Conservation (phyloP, 1,140 invertebrate genomes). For the Leptonema lineaticorne region DNA sequence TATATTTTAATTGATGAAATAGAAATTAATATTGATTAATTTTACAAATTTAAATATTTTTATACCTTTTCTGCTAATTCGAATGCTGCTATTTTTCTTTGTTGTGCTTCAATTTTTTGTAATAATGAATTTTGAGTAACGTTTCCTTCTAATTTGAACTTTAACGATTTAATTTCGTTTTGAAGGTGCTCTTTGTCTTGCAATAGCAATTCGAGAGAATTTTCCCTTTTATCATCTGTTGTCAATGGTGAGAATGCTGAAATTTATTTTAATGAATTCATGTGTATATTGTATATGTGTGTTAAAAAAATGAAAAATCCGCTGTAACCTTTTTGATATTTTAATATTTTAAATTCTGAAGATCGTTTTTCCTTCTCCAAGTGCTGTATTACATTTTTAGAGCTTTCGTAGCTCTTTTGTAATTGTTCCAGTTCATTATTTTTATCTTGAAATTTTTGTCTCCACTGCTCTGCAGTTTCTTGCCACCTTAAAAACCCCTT, state of each 20-base stretch:
- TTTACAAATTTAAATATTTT: not conserved
- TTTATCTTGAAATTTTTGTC: constrained; percentile 51
- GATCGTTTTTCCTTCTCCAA: constrained; percentile 53
- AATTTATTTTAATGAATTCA: too few relatives aligned
- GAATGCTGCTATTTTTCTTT: constrained; percentile 50
- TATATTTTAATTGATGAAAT: not conserved
- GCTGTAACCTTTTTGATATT: constrained; percentile 46
- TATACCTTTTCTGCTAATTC: constrained; percentile 52
- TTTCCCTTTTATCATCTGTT: constrained; percentile 26
- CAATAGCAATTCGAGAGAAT: constrained; percentile 36
- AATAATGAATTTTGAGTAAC: constrained; percentile 46
- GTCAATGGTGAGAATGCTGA: constrained; percentile 28
- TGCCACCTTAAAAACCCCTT: constrained; percentile 45
- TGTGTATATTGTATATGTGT: too few relatives aligned
- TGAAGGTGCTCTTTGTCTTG: constrained; percentile 37
- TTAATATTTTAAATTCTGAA: constrained; percentile 46
- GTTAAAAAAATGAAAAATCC: too few relatives aligned
- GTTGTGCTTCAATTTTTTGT: constrained; percentile 50
- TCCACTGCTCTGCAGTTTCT: constrained; percentile 52
- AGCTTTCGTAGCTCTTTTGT: constrained; percentile 46
- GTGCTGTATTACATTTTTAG: constrained; percentile 47
- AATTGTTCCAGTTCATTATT: constrained; percentile 50
- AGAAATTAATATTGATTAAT: not conserved
- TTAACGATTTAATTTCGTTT: constrained; percentile 31
- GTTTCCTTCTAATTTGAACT: constrained; percentile 37